Base-by-base conservation (phyloP, 2,113 vertebrate genomes). In the Notarius lentiginosus region DNA sequence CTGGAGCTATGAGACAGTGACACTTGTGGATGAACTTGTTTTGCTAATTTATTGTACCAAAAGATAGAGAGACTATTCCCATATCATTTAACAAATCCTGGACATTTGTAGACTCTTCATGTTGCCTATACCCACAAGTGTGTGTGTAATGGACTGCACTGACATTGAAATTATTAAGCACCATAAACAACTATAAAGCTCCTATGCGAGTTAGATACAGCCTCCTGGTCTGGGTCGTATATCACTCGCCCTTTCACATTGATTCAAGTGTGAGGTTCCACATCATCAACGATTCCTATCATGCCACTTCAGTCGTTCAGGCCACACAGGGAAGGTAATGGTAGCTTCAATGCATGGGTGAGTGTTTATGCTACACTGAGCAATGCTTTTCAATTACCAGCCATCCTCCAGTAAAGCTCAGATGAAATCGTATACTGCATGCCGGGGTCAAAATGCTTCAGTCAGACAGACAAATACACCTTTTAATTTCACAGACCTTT, bases 331-430 rank as follows among this genome's bases (percentile, higher is more conserved):
- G 91, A 90, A 89, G 90, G 89, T 93, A 93, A 95, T 94, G 92
- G 92, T 89, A 91, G 93, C 91, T 90, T 92, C 92, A 92, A 93
- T 90, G 90, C 90, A 93, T 93, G 93, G 93, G 91, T 93, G 93
- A 95, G 92, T 92, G 92, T 93, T 89, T 93, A 93, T 90, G 91
- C 93, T 94, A 94, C 93, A 92, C 92, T 91, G 93, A 94, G 94
- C 93, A 93, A 94, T 93, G 94, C 93, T 94, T 95, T 95, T 95
- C 94, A 94, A 95, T 95, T 95, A 95, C 93, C 92, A 90, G 89
- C 84, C 84, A 88, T 58, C 76, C 15, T 49, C 73, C 86, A 92
- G 92, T 86, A 58, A 30, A 30, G 79, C 87, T 73, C 8, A 81
- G 88, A 91, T 73, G 84, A 92, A 94, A 94, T 93, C 83, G 92